These are phyloP conservation scores for Onychostruthus taczanowskii DNA, from an alignment of 2,113 vertebrate species.

Conservation along the genomic window DNA sequence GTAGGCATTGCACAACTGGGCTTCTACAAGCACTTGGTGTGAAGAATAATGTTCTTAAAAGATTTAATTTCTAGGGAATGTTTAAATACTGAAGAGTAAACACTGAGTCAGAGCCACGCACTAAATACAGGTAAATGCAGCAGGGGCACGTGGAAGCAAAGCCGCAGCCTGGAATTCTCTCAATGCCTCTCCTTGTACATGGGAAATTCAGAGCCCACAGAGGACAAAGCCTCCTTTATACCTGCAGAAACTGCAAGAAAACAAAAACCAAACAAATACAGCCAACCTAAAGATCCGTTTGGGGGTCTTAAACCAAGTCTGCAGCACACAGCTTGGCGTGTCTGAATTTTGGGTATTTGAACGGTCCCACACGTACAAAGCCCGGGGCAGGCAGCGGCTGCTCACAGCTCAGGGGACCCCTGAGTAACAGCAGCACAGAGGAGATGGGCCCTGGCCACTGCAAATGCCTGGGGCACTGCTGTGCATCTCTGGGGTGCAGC, in stretches of 20 bases:
- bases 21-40: constrained; percentile 29
- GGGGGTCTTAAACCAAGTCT: not conserved
- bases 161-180: constrained; percentile 22
- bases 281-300: not conserved
- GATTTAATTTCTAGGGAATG: constrained; percentile 52
- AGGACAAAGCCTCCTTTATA: constrained; percentile 54
- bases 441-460: not conserved
- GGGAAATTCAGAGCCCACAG: not conserved
- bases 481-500: not conserved
- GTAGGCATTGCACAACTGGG: constrained; percentile 47
- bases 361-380: rapidly evolving
- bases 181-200: constrained; percentile 42
- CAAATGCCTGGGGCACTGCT: not conserved
- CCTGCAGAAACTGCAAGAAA: not conserved
- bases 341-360: not conserved
- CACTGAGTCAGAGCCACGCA: constrained; percentile 25
- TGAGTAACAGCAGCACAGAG: not conserved
- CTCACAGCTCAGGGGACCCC: rapidly evolving
- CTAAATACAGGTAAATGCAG: constrained; percentile 51
- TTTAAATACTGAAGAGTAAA: constrained; percentile 33
- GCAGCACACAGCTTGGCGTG: rapidly evolving
- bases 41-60: constrained; percentile 36
- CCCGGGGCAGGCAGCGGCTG: rapidly evolving
- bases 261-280: constrained; percentile 31
- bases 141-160: constrained; percentile 36